Evolutionary conservation across 2,797 vertebrate genomes (phyloP).

Genomic region (Ara ararauna): DNA sequence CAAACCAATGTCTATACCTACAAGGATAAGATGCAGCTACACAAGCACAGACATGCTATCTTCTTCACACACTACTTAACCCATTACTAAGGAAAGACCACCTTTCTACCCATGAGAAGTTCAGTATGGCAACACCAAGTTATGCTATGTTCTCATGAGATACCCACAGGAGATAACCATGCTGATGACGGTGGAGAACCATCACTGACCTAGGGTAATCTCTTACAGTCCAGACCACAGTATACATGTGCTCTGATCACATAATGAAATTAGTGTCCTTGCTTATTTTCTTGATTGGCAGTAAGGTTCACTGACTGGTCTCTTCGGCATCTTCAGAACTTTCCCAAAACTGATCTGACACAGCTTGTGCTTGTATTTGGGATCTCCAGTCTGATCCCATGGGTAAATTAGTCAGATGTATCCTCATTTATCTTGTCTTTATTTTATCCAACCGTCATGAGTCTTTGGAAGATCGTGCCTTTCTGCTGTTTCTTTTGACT

Average conservation of each 20-base stretch:
- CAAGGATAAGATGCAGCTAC: not conserved
- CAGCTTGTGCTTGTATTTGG: not conserved
- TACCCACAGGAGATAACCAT: fast-evolving
- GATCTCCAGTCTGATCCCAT: not conserved
- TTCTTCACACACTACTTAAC: not conserved
- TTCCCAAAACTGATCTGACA: not conserved
- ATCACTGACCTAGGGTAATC: not conserved
- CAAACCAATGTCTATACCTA: not conserved
- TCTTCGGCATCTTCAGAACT: not conserved
- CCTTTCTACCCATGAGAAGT: not conserved
- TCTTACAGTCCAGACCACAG: not conserved
- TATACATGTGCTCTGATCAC: not conserved
- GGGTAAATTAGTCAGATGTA: not conserved
- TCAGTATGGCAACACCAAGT: not conserved
- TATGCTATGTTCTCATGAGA: not conserved
- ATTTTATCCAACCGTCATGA: not conserved
- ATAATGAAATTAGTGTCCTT: not conserved
- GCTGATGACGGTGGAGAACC: fast-evolving
- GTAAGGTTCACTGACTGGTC: not conserved
- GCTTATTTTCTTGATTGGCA: not conserved
- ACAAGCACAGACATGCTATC: not conserved
- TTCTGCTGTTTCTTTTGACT: not conserved
- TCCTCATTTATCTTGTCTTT: not conserved
- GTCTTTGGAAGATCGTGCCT: not conserved
- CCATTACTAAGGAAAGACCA: no score